These are phyloP conservation scores for Lagocephalus sceleratus DNA, from an alignment of 2,797 vertebrate species.

Conservation along the genomic window DNA sequence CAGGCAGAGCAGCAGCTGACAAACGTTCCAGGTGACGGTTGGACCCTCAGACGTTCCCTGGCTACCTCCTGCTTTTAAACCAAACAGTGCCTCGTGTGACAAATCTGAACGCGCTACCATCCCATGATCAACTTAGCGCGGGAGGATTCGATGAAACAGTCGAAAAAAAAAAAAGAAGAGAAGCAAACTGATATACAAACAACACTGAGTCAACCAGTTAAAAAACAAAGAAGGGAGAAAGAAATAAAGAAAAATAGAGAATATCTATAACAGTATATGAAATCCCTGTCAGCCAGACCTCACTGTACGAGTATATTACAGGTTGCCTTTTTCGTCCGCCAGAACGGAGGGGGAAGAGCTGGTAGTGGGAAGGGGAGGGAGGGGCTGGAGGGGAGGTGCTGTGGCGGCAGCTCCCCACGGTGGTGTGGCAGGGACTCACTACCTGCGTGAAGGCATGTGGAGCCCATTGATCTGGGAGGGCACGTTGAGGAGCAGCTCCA, in stretches of 20 bases:
- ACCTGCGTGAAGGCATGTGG: constrained; percentile 95
- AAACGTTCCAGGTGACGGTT: constrained; percentile 33
- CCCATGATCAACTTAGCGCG: constrained; percentile 23
- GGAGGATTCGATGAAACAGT: constrained; percentile 34
- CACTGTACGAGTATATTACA: constrained; percentile 85
- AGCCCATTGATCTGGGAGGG: constrained; percentile 93
- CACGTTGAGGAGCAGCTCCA: constrained; percentile 93
- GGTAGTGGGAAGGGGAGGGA: constrained; percentile 66
- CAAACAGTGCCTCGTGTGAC: constrained; percentile 41
- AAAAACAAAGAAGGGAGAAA: constrained; percentile 65
- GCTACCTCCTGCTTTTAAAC: constrained; percentile 27
- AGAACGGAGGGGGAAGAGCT: constrained; percentile 69
- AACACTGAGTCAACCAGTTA: constrained; percentile 77
- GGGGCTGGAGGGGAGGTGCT: constrained; percentile 49
- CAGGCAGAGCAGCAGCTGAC: constrained; percentile 58
- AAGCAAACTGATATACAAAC: constrained; percentile 74
- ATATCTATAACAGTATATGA: constrained; percentile 80
- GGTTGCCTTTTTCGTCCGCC: constrained; percentile 76
- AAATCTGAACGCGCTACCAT: constrained; percentile 62
- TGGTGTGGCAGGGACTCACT: constrained; percentile 80
- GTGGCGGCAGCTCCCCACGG: constrained; percentile 57
- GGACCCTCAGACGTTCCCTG: constrained; percentile 16
- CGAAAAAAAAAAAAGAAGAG: constrained; percentile 67
- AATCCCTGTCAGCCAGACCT: constrained; percentile 91
- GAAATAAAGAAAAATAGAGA: constrained; percentile 71